A percentile compares a stretch with the other conserved stretches of the same genome.
These are phyloP conservation scores for Chromobotia macracanthus DNA, from an alignment of 2,797 vertebrate genomes.

Conservation along the genomic window DNA sequence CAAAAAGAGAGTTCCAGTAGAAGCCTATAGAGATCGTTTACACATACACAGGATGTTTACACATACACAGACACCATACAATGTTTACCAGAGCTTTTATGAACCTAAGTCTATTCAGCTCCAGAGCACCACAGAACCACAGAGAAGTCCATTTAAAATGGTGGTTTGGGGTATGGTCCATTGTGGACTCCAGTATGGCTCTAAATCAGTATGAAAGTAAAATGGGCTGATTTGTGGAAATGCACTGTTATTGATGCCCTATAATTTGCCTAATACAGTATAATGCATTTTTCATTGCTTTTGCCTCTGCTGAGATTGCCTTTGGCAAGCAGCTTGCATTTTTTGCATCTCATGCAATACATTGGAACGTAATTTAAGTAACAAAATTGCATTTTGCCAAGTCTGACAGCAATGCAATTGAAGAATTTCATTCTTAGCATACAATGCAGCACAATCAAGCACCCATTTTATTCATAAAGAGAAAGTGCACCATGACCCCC, in stretches of 20 bases:
- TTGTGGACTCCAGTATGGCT: not conserved
- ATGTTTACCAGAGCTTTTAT: constrained; percentile 1
- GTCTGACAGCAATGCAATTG: not conserved
- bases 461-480: constrained; percentile 5
- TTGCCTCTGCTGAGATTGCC: not conserved
- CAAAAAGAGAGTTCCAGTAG: constrained; percentile 62
- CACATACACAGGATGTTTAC: not conserved
- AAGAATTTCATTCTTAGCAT: not conserved
- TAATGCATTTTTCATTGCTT: not conserved
- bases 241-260: not conserved
- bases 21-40: not conserved
- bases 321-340: not conserved
- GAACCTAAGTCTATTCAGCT: not conserved
- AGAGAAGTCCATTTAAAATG: not conserved
- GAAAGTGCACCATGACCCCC: constrained; percentile 16
- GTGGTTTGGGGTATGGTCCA: not conserved
- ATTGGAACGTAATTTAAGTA: not conserved
- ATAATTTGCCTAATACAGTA: not conserved
- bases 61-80: not conserved
- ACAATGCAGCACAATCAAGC: not conserved
- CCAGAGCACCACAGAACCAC: not conserved
- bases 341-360: not conserved
- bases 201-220: not conserved
- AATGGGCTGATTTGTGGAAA: not conserved
- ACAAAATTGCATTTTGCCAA: not conserved